phyloP scores from a whole-genome alignment of 2,797 vertebrate genomes.

The Todus mexicanus region DNA sequence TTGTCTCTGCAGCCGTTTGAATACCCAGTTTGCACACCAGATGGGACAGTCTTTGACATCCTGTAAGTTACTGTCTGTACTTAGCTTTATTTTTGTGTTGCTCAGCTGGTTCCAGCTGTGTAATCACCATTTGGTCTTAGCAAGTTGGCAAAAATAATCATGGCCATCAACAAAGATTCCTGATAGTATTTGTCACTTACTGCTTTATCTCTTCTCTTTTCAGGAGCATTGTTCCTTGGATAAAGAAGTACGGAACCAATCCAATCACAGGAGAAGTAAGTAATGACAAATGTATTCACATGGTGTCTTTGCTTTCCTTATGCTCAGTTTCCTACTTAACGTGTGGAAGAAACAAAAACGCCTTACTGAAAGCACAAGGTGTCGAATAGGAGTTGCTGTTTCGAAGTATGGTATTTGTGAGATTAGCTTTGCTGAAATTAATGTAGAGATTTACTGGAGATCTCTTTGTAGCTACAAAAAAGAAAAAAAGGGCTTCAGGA shows the following conservation, averaged over 20 bases:
- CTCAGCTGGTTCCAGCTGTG: neutral
- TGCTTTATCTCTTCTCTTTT: neutral
- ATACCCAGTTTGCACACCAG: slow-evolving; percentile 91
- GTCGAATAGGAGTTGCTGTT: neutral
- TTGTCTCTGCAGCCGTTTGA: slow-evolving; percentile 95
- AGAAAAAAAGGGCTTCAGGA: neutral
- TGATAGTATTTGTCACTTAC: neutral
- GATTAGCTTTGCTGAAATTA: neutral
- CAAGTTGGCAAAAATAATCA: neutral
- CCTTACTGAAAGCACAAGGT: neutral
- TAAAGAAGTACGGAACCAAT: slow-evolving; percentile 94
- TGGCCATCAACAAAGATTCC: neutral
- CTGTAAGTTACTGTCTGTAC: slow-evolving; percentile 81
- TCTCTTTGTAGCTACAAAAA: neutral
- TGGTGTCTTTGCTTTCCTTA: neutral
- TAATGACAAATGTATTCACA: neutral
- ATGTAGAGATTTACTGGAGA: neutral
- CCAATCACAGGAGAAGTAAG: slow-evolving; percentile 91
- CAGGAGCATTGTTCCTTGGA: slow-evolving; percentile 97
- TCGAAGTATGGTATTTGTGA: neutral
- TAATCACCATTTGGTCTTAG: neutral
- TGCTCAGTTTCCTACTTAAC: neutral
- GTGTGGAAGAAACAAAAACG: neutral
- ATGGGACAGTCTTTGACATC: slow-evolving; percentile 92
- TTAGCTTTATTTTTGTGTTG: neutral